Evolutionary conservation across 2,888 invertebrate genomes (phyloP).

Genomic region (Trilocha varians): DNA sequence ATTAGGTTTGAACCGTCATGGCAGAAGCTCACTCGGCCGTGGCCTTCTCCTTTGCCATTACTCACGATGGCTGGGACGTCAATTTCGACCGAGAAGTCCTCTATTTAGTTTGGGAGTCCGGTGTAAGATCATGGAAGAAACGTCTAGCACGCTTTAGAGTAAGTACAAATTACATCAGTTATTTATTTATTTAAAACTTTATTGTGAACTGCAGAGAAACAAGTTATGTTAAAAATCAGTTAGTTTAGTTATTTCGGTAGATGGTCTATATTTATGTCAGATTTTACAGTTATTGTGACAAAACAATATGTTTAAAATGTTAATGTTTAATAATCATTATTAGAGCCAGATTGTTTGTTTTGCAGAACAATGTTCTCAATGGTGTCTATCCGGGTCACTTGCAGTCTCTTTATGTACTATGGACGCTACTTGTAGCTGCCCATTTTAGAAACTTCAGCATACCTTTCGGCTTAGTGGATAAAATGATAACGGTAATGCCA

Average conservation of each 20-base stretch:
- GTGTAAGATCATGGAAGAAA: conserved; percentile 96
- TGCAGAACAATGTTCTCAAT: conserved; percentile 94
- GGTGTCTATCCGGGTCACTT: conserved; percentile 97
- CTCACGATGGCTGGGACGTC: conserved; percentile 98
- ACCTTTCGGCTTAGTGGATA: conserved; percentile 87
- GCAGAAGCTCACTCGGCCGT: conserved; percentile 99
- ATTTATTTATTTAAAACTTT: background rate
- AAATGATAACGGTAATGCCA: conserved; percentile 81
- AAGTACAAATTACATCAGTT: no score
- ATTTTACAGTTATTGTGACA: background rate
- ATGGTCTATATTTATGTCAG: background rate
- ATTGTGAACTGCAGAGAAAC: no score
- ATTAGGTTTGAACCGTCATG: conserved; percentile 74
- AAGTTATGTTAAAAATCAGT: no score
- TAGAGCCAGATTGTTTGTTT: background rate
- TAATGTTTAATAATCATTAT: background rate
- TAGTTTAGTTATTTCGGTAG: no score
- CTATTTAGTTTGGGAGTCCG: conserved; percentile 95
- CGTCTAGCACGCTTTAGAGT: conserved; percentile 92
- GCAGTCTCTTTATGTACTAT: conserved; percentile 88
- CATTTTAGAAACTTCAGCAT: conserved; percentile 86
- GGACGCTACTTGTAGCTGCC: conserved; percentile 83
- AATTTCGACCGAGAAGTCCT: conserved; percentile 98
- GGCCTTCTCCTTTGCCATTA: conserved; percentile 97
- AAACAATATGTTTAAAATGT: no score